Evolutionary conservation across 2,113 vertebrate species (phyloP).

Genomic region (Phalacrocorax pelagicus): DNA sequence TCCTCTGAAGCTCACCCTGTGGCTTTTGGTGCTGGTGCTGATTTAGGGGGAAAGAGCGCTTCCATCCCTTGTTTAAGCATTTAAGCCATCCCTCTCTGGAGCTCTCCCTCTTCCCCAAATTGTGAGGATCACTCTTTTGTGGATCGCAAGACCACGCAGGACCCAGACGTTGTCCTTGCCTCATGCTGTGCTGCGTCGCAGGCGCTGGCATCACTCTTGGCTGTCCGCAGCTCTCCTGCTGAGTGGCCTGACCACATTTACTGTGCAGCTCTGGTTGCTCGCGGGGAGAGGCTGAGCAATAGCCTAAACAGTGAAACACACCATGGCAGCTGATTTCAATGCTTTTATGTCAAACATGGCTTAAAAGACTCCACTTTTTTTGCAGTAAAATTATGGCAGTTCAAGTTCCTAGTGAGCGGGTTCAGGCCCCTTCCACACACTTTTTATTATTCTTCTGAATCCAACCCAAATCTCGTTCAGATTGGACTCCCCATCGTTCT

Average conservation of each 20-base stretch:
- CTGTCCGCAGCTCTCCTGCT: background rate
- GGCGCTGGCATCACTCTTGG: background rate
- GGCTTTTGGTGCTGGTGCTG: background rate
- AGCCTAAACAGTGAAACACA: background rate
- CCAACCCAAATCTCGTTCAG: background rate
- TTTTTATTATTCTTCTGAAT: background rate
- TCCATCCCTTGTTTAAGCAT: background rate
- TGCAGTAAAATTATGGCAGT: background rate
- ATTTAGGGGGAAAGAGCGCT: background rate
- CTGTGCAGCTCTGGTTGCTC: background rate
- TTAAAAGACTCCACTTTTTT: background rate
- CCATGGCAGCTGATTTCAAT: background rate
- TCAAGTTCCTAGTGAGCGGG: background rate
- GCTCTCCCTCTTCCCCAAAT: background rate
- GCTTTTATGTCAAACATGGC: background rate
- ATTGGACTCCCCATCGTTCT: background rate
- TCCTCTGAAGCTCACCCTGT: background rate
- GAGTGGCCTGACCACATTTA: background rate
- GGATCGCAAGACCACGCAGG: fast-evolving
- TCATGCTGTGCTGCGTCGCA: fast-evolving
- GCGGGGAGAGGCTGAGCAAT: background rate
- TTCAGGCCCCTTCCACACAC: background rate
- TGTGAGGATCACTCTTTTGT: background rate
- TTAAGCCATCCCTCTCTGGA: background rate
- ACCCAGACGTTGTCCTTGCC: background rate